Evolutionary conservation across 2,888 invertebrate species (phyloP).

Genomic region (Ormyrus pomaceus): DNA sequence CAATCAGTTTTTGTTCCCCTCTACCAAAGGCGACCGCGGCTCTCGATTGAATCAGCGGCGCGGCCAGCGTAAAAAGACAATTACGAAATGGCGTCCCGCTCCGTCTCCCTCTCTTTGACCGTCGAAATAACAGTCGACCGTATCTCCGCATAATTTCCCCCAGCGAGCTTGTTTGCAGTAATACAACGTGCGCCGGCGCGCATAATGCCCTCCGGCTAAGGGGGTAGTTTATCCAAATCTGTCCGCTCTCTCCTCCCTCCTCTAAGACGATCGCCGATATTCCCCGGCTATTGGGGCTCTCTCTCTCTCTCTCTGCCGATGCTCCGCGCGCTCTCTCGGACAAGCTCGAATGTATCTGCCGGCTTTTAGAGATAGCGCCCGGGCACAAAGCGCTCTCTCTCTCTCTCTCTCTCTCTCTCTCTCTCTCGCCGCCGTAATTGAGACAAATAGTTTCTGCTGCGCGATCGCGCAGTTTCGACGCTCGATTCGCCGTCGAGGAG

Average conservation of each 20-base stretch:
- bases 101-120: too few relatives aligned
- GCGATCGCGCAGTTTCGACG: too few relatives aligned
- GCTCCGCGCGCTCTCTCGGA: neutral
- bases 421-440: too few relatives aligned
- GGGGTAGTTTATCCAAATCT: constrained; percentile 30
- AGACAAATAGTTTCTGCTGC: too few relatives aligned
- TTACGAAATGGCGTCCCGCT: neutral
- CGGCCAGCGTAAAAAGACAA: neutral
- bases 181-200: neutral
- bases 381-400: too few relatives aligned
- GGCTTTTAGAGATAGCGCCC: constrained; percentile 4
- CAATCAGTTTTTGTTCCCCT: neutral
- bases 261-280: neutral
- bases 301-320: too few relatives aligned
- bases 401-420: too few relatives aligned
- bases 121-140: neutral
- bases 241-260: neutral
- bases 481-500: too few relatives aligned
- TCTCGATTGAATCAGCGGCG: neutral
- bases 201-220: neutral
- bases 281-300: too few relatives aligned
- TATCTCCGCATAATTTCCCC: constrained; percentile 27
- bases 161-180: constrained; percentile 26
- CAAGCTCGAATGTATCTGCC: neutral
- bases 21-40: neutral